Conservation (phyloP, 2,888 invertebrate species). For the Dasysyrphus albostriatus region DNA sequence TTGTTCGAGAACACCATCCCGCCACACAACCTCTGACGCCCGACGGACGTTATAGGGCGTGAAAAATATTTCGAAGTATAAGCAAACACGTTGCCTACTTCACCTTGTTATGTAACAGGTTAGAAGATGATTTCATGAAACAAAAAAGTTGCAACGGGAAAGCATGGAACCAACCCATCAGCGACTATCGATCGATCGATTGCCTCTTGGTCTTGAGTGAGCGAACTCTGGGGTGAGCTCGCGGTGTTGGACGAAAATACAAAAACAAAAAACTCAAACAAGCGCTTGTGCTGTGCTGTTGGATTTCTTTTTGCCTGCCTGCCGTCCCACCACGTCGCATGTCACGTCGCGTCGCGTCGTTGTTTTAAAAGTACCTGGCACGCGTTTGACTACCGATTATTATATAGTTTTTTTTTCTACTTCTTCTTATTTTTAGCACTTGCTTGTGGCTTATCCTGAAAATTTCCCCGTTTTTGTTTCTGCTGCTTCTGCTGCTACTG, state of each 20-base stretch:
- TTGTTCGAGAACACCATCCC: not conserved
- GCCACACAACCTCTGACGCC: not conserved
- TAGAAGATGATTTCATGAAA: conserved; percentile 47
- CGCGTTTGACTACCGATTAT: conserved; percentile 70
- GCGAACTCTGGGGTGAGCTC: conserved; percentile 21
- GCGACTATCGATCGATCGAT: conserved; percentile 49
- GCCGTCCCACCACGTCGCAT: not conserved
- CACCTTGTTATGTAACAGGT: conserved; percentile 69
- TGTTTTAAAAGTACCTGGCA: conserved; percentile 43
- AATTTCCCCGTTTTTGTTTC: conserved; percentile 40
- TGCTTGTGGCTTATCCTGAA: conserved; percentile 62
- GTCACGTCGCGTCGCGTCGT: not conserved
- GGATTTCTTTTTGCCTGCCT: not conserved
- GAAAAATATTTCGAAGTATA: conserved; percentile 65
- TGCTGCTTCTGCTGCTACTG: conserved; percentile 21
- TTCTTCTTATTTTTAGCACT: conserved; percentile 40
- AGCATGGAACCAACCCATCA: conserved; percentile 6
- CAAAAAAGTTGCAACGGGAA: conserved; percentile 8
- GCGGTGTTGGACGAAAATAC: conserved; percentile 17
- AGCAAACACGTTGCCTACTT: conserved; percentile 61
- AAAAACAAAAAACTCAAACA: conserved; percentile 7
- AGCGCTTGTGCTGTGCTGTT: not conserved
- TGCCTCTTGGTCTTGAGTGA: conserved; percentile 41
- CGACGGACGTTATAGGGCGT: conserved; percentile 57
- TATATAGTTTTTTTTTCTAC: conserved; percentile 42